A percentile compares a stretch with the other conserved stretches of the same genome.
phyloP scores from a whole-genome alignment of 2,113 vertebrate genomes.

The Furnarius figulus region DNA sequence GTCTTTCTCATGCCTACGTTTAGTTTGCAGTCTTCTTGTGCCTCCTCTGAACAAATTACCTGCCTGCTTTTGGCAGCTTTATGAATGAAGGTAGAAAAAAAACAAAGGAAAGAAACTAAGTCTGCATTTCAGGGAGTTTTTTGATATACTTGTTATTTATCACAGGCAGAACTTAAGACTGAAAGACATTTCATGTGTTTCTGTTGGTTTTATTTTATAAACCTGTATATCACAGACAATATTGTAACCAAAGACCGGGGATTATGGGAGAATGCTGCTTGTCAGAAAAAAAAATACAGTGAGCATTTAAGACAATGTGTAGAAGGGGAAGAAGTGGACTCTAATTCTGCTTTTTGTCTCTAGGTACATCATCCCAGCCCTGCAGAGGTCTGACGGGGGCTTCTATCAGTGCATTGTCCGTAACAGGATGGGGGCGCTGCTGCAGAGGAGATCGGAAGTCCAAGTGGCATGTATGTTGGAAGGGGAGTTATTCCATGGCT shows the following conservation, averaged over 20 bases:
- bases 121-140: neutral
- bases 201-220: neutral
- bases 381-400: conserved; percentile 81
- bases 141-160: neutral
- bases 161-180: neutral
- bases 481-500: neutral
- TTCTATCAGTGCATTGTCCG: conserved; percentile 86
- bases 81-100: neutral
- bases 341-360: neutral
- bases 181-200: neutral
- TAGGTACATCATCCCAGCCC: conserved; percentile 80
- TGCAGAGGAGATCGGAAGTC: conserved; percentile 83
- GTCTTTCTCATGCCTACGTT: neutral
- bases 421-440: conserved; percentile 87
- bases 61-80: neutral
- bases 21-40: neutral
- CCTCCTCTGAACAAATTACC: neutral
- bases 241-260: neutral
- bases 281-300: neutral
- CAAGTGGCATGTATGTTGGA: conserved; percentile 88
- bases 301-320: neutral
- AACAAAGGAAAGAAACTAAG: neutral
- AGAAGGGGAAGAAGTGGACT: neutral
- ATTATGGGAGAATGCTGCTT: neutral
- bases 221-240: neutral